phyloP scores from a whole-genome alignment of 1,140 invertebrate genomes.

The Pteromalus puparum region DNA sequence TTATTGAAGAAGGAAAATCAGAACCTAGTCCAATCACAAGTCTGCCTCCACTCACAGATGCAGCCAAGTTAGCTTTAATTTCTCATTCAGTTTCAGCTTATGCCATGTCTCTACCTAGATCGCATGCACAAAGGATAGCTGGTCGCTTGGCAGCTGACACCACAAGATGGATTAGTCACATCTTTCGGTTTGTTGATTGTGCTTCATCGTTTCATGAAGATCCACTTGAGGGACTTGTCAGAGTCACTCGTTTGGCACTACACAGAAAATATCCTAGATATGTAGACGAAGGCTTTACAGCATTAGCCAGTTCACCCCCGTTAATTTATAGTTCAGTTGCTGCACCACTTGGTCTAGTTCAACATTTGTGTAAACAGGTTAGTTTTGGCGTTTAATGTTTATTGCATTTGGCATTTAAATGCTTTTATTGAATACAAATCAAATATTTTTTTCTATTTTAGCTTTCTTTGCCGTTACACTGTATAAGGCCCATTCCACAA shows the following conservation, averaged over 20 bases:
- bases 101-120: slow-evolving; percentile 82
- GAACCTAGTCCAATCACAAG: slow-evolving; percentile 65
- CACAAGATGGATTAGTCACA: slow-evolving; percentile 85
- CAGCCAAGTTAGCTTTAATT: slow-evolving; percentile 81
- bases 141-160: slow-evolving; percentile 85
- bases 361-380: slow-evolving; percentile 87
- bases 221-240: slow-evolving; percentile 84
- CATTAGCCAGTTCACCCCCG: slow-evolving; percentile 83
- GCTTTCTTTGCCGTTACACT: slow-evolving; percentile 86
- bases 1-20: slow-evolving; percentile 64
- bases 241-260: slow-evolving; percentile 85
- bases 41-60: slow-evolving; percentile 76
- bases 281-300: slow-evolving; percentile 86
- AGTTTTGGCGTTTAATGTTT: slow-evolving; percentile 22
- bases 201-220: slow-evolving; percentile 88
- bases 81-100: slow-evolving; percentile 86
- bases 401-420: not conserved
- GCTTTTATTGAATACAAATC: not conserved
- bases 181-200: slow-evolving; percentile 84
- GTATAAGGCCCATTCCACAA: slow-evolving; percentile 89
- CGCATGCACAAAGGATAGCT: slow-evolving; percentile 82
- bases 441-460: slow-evolving; percentile 64
- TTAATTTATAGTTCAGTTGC: slow-evolving; percentile 89
- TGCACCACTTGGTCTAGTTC: slow-evolving; percentile 83
- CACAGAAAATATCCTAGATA: slow-evolving; percentile 89